phyloP scores from a whole-genome alignment of 2,113 vertebrate genomes.

The Strigops habroptila region DNA sequence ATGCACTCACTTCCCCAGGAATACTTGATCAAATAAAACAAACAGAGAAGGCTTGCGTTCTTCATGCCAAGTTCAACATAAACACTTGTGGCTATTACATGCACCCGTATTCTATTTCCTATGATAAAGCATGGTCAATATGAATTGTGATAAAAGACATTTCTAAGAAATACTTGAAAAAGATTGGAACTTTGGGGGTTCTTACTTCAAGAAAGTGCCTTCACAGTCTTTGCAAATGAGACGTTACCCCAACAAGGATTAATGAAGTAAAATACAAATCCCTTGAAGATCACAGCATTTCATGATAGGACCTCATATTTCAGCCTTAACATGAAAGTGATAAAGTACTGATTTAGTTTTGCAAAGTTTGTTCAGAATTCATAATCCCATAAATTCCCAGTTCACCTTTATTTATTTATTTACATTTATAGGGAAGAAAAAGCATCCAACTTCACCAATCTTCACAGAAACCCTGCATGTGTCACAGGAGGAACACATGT shows the following conservation, averaged over 20 bases:
- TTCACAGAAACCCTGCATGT: background rate
- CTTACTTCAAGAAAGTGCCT: background rate
- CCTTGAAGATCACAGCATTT: background rate
- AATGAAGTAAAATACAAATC: background rate
- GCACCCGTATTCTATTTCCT: constrained; percentile 53
- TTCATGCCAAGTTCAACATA: constrained; percentile 61
- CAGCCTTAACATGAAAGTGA: background rate
- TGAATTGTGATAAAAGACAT: constrained; percentile 14
- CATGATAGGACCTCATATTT: background rate
- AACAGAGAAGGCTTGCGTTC: constrained; percentile 41
- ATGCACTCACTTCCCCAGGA: constrained; percentile 51
- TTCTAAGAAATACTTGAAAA: constrained; percentile 13
- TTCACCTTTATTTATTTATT: background rate
- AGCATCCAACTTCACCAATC: background rate
- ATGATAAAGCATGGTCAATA: constrained; percentile 45
- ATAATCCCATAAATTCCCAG: background rate
- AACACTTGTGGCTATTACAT: constrained; percentile 53
- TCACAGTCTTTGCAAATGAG: background rate
- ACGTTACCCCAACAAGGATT: background rate
- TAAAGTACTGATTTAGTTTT: background rate
- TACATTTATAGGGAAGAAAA: background rate
- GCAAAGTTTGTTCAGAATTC: background rate
- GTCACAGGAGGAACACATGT: background rate
- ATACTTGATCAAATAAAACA: constrained; percentile 62
- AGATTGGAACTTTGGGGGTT: background rate